Percentiles rank a stretch among this genome's conserved stretches.
Evolutionary conservation across 2,113 vertebrate genomes (phyloP).

Genomic region (Engraulis encrasicolus): DNA sequence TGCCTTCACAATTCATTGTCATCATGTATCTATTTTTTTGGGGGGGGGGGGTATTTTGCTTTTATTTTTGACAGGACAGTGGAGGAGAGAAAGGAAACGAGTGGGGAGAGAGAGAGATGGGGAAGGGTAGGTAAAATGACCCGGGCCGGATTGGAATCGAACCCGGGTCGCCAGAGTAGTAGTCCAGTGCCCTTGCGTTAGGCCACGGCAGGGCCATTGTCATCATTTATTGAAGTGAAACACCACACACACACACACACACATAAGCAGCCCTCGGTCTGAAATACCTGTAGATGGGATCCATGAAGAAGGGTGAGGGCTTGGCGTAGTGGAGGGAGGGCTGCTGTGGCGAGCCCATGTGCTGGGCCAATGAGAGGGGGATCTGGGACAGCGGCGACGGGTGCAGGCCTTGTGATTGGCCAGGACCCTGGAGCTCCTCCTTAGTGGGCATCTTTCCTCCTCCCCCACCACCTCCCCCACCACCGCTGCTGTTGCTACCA

Average conservation of each 20-base stretch:
- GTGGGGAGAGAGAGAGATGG: too few species aligned
- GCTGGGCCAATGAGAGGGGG: constrained; percentile 83
- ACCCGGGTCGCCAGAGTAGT: too few species aligned
- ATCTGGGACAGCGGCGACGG: constrained; percentile 82
- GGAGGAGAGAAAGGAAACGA: too few species aligned
- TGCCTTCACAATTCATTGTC: too few species aligned
- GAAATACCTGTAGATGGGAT: constrained; percentile 99
- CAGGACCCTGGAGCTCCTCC: constrained; percentile 80
- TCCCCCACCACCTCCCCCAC: constrained; percentile 33
- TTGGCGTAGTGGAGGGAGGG: constrained; percentile 95
- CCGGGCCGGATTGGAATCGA: too few species aligned
- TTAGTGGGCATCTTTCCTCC: constrained; percentile 54
- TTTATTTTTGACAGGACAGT: too few species aligned
- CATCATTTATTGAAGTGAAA: too few species aligned
- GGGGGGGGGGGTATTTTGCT: too few species aligned
- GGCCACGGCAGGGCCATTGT: too few species aligned
- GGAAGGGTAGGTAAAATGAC: too few species aligned
- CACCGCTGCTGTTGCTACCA: constrained; percentile 70
- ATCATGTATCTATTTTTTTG: too few species aligned
- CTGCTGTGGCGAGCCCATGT: constrained; percentile 82
- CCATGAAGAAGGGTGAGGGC: constrained; percentile 98
- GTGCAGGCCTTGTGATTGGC: constrained; percentile 82
- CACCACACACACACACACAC: background rate
- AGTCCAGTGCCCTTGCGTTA: too few species aligned
- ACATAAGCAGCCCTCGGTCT: constrained; percentile 61